Evolutionary conservation across 1,140 invertebrate genomes (phyloP).

Genomic region (Centruroides sculpturatus): DNA sequence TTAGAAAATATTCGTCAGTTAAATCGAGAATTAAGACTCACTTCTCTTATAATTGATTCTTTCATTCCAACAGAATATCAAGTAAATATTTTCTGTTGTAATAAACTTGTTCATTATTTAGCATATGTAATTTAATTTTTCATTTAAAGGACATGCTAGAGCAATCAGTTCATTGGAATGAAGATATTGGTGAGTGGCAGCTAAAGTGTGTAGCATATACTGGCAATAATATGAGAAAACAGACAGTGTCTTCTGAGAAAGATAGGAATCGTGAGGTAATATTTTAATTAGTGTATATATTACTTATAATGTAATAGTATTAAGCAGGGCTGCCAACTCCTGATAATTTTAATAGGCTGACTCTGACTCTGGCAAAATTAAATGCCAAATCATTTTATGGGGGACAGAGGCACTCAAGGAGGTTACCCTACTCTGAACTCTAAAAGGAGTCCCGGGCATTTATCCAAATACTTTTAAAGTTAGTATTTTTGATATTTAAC

Average conservation of each 20-base stretch:
- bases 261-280: slow-evolving; percentile 14
- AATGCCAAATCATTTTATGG: too few species aligned
- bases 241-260: slow-evolving; percentile 10
- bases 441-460: too few species aligned
- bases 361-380: too few species aligned
- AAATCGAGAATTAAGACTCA: slow-evolving; percentile 75
- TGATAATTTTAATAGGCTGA: too few species aligned
- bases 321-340: neutral
- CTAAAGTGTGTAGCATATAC: slow-evolving; percentile 95
- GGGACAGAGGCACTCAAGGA: too few species aligned
- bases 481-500: too few species aligned
- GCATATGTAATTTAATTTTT: neutral
- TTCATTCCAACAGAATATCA: slow-evolving; percentile 89
- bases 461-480: too few species aligned
- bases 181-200: slow-evolving; percentile 97
- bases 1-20: slow-evolving; percentile 81
- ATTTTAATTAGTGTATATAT: neutral
- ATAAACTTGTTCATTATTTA: too few species aligned
- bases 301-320: neutral
- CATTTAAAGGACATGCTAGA: slow-evolving; percentile 68
- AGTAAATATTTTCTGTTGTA: slow-evolving; percentile 22
- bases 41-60: slow-evolving; percentile 62
- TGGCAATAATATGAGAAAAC: slow-evolving; percentile 81
- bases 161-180: slow-evolving; percentile 88
- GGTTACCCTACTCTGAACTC: too few species aligned